Evolutionary conservation across 2,888 invertebrate species (phyloP).

Genomic region (Caenorhabditis panamensis): DNA sequence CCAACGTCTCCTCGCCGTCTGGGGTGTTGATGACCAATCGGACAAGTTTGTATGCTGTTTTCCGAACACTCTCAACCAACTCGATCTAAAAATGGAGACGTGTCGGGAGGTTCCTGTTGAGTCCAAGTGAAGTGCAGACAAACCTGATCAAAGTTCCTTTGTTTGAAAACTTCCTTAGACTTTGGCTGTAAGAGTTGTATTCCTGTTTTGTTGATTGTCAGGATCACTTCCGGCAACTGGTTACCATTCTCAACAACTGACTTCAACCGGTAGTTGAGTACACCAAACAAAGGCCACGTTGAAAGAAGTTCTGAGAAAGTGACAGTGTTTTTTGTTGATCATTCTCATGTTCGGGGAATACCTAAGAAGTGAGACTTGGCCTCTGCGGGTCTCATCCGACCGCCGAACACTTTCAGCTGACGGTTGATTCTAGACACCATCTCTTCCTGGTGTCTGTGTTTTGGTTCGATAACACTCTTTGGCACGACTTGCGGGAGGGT

Average conservation of each 20-base stretch:
- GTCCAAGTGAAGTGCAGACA: slow-evolving; percentile 13
- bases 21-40: slow-evolving; percentile 41
- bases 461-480: slow-evolving; percentile 51
- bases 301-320: slow-evolving; percentile 88
- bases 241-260: slow-evolving; percentile 46
- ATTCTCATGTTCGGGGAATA: slow-evolving; percentile 45
- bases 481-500: slow-evolving; percentile 57
- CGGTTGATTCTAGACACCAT: slow-evolving; percentile 72
- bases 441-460: slow-evolving; percentile 59
- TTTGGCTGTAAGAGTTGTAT: slow-evolving; percentile 60
- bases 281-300: slow-evolving; percentile 96
- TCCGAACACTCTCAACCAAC: slow-evolving; percentile 57
- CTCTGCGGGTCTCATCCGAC: slow-evolving; percentile 56
- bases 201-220: slow-evolving; percentile 62
- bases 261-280: slow-evolving; percentile 90
- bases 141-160: slow-evolving; percentile 60
- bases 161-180: slow-evolving; percentile 57
- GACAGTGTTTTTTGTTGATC: slow-evolving; percentile 22
- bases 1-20: slow-evolving; percentile 44
- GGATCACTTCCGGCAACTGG: slow-evolving; percentile 57
- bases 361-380: slow-evolving; percentile 72
- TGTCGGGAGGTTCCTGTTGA: background rate
- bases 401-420: slow-evolving; percentile 62
- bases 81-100: slow-evolving; percentile 41
- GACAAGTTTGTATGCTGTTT: slow-evolving; percentile 51